These are phyloP conservation scores for Cephalopholis sonnerati DNA, from an alignment of 2,113 vertebrate species.

Conservation along the genomic window DNA sequence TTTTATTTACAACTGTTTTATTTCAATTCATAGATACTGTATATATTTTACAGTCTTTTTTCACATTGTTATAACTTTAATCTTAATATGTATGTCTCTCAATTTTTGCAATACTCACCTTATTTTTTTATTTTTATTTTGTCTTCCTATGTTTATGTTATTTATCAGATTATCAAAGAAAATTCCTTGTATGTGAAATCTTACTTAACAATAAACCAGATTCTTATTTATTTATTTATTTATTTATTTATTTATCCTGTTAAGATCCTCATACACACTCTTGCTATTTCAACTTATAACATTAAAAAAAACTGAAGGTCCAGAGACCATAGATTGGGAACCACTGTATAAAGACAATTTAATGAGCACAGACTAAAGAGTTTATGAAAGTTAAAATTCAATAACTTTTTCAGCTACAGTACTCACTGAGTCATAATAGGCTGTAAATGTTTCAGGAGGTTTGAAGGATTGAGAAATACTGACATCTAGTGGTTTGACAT, in stretches of 20 bases:
- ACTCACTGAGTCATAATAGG: not conserved
- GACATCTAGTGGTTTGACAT: conserved; percentile 12
- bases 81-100: too few relatives aligned
- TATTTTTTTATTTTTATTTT: not conserved
- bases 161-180: too few relatives aligned
- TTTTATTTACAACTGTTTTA: too few relatives aligned
- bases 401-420: not conserved
- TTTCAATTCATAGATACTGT: too few relatives aligned
- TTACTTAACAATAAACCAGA: too few relatives aligned
- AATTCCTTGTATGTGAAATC: too few relatives aligned
- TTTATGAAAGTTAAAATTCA: not conserved
- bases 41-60: too few relatives aligned
- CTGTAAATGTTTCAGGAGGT: not conserved
- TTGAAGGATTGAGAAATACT: not conserved
- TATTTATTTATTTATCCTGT: not conserved
- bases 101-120: too few relatives aligned
- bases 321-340: not conserved
- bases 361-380: not conserved
- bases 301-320: not conserved
- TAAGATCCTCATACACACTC: not conserved
- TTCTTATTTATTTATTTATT: too few relatives aligned
- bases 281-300: not conserved
- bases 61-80: too few relatives aligned
- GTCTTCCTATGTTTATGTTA: too few relatives aligned
- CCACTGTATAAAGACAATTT: not conserved